A percentile compares a stretch with the other conserved stretches of the same genome.
These are phyloP conservation scores for Eubucco bourcierii DNA, from an alignment of 2,113 vertebrate genomes.

Conservation along the genomic window DNA sequence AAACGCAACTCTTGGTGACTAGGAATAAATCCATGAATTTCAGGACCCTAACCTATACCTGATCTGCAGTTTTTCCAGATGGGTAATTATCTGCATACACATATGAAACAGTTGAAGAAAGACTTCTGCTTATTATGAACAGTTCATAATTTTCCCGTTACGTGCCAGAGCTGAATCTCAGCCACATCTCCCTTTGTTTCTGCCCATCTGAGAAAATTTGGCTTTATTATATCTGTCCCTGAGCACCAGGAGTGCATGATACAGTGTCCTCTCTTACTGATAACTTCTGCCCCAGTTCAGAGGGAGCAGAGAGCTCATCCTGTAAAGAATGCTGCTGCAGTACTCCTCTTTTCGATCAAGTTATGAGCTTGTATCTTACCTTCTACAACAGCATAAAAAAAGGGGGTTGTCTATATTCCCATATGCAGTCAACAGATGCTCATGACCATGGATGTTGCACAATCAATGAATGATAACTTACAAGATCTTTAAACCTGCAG, in stretches of 20 bases:
- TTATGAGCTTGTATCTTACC: constrained; percentile 17
- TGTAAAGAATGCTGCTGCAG: not conserved
- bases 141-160: not conserved
- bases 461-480: constrained; percentile 65
- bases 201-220: constrained; percentile 11
- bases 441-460: constrained; percentile 42
- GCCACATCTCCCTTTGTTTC: not conserved
- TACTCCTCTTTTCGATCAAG: not conserved
- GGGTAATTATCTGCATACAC: constrained; percentile 33
- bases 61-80: not conserved
- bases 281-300: not conserved
- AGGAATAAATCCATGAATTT: constrained; percentile 36
- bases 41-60: constrained; percentile 30
- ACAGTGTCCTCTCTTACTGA: not conserved
- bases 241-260: not conserved
- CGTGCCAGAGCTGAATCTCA: not conserved
- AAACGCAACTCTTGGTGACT: constrained; percentile 43
- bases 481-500: constrained; percentile 68
- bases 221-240: not conserved
- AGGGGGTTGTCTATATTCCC: constrained; percentile 35
- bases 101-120: not conserved
- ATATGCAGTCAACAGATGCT: constrained; percentile 72
- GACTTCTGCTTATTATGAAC: not conserved
- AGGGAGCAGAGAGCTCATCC: not conserved
- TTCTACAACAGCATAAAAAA: not conserved